Evolutionary conservation across 2,113 vertebrate species (phyloP).

Genomic region (Rousettus leschenaultii): DNA sequence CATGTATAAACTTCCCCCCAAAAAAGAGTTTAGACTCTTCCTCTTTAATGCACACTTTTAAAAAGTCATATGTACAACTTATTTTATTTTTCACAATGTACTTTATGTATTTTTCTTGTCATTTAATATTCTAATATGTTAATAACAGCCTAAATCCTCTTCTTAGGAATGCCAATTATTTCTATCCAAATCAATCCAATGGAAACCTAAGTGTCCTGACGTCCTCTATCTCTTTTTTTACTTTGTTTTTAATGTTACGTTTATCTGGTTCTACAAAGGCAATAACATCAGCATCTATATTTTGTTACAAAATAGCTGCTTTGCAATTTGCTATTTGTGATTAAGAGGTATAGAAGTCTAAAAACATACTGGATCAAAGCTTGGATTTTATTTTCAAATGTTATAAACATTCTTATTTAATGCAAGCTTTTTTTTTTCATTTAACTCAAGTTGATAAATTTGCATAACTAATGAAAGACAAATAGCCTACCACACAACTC

Average conservation of each 20-base stretch:
- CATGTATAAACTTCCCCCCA: too few species aligned
- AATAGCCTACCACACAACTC: constrained; percentile 18
- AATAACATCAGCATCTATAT: background rate
- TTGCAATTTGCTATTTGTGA: background rate
- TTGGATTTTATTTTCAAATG: background rate
- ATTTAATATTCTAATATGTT: background rate
- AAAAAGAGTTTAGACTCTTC: background rate
- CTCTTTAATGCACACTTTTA: background rate
- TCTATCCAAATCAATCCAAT: background rate
- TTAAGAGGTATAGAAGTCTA: background rate
- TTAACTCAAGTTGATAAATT: constrained; percentile 22
- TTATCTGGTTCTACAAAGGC: background rate
- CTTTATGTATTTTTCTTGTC: background rate
- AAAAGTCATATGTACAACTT: background rate
- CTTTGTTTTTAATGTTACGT: background rate
- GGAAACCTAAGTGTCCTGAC: background rate
- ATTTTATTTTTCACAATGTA: background rate
- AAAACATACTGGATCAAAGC: background rate
- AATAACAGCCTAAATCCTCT: background rate
- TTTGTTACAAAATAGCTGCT: background rate
- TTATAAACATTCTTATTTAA: background rate
- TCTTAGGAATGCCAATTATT: background rate
- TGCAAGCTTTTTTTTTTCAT: background rate
- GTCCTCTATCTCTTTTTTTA: background rate
- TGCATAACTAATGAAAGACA: constrained; percentile 49